Percentiles rank a stretch among this genome's conserved stretches.
Conservation (phyloP, 2,113 vertebrate species). For the Micromys minutus region DNA sequence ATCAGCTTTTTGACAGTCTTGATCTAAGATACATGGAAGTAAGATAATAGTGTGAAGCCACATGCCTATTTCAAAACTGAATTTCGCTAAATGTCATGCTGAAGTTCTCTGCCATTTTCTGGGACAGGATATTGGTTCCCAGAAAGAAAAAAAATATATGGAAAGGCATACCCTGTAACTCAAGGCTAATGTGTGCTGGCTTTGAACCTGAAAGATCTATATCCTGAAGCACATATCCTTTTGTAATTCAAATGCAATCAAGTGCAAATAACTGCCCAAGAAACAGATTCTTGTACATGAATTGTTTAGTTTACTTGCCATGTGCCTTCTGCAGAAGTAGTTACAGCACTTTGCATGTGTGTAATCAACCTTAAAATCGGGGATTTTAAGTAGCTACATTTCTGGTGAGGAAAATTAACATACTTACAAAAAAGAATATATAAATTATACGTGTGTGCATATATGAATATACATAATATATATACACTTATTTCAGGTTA, state of each 20-base stretch:
- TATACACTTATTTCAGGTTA: not conserved
- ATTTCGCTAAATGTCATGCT: conserved; percentile 62
- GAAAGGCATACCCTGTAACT: conserved; percentile 50
- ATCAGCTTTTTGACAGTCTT: conserved; percentile 32
- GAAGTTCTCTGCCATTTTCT: not conserved
- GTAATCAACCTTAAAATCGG: not conserved
- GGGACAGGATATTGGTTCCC: conserved; percentile 18
- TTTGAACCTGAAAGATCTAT: conserved; percentile 59
- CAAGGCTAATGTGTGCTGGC: not conserved
- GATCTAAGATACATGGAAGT: conserved; percentile 10
- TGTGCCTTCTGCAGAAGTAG: conserved; percentile 12
- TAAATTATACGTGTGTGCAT: not conserved
- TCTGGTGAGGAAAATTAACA: conserved; percentile 11
- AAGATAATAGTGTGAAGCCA: conserved; percentile 46
- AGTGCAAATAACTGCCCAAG: not conserved
- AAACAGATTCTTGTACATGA: conserved; percentile 3
- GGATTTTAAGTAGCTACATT: not conserved
- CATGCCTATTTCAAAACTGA: conserved; percentile 55
- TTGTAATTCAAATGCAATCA: conserved; percentile 59
- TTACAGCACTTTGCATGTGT: not conserved
- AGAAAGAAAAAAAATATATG: conserved; percentile 45
- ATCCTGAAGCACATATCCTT: not conserved
- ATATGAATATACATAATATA: no score
- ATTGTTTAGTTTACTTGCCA: not conserved
- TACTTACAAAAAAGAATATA: not conserved